Percentiles rank a stretch among this genome's conserved stretches.
These are phyloP conservation scores for Euphysa ruthae DNA, from an alignment of 30 jellyfish, hydroid and myxozoan genomes.

Conservation along the genomic window DNA sequence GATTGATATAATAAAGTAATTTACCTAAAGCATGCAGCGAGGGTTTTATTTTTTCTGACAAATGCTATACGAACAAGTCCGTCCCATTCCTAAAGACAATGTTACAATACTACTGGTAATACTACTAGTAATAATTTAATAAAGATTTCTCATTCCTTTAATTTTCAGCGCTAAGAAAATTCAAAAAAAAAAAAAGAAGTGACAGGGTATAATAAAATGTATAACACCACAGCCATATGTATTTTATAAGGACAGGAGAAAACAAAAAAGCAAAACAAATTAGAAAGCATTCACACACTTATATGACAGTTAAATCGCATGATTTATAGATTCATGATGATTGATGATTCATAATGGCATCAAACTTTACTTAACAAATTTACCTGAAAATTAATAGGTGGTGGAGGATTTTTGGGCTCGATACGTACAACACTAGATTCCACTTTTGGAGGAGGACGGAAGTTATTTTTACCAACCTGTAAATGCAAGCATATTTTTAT, in stretches of 20 bases:
- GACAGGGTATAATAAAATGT: too few relatives aligned
- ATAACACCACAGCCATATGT: too few relatives aligned
- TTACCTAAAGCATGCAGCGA: slow-evolving; percentile 74
- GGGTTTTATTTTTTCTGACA: slow-evolving; percentile 85
- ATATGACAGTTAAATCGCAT: too few relatives aligned
- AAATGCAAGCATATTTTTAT: background rate
- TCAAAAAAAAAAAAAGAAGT: too few relatives aligned
- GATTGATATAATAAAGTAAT: too few relatives aligned
- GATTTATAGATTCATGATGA: too few relatives aligned
- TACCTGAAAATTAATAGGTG: slow-evolving; percentile 90
- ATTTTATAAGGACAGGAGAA: too few relatives aligned
- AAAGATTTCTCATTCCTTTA: background rate
- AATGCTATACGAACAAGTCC: slow-evolving; percentile 92
- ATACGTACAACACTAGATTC: slow-evolving; percentile 95
- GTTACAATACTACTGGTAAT: background rate
- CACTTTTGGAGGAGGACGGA: slow-evolving; percentile 98
- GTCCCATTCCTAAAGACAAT: slow-evolving; percentile 80
- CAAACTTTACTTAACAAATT: background rate
- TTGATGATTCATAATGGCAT: background rate
- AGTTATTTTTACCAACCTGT: slow-evolving; percentile 86
- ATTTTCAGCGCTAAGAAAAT: too few relatives aligned
- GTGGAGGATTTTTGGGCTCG: slow-evolving; percentile 96
- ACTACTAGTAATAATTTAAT: background rate
- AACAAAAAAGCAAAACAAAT: too few relatives aligned
- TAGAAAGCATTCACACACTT: too few relatives aligned